phyloP scores from a whole-genome alignment of 1,140 invertebrate genomes.

The Hyposmocoma kahamanoa region DNA sequence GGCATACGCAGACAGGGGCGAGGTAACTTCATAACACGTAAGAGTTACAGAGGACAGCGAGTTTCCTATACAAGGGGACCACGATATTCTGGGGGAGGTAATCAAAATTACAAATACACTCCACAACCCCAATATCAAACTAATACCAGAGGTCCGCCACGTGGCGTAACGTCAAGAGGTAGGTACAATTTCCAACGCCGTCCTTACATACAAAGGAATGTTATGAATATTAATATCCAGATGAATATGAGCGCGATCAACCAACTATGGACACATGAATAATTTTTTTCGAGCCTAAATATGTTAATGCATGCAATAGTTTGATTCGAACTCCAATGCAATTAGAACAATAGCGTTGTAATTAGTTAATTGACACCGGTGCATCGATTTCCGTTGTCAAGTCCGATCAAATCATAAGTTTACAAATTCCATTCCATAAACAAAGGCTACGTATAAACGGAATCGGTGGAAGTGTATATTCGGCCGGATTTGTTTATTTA shows the following conservation, averaged over 20 bases:
- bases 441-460: neutral
- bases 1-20: neutral
- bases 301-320: neutral
- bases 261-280: neutral
- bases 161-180: neutral
- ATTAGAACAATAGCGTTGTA: neutral
- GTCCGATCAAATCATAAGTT: neutral
- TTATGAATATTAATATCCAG: neutral
- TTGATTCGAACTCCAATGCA: neutral
- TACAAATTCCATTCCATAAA: neutral
- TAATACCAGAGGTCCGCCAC: neutral
- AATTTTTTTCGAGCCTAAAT: slow-evolving; percentile 4
- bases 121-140: neutral
- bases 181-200: neutral
- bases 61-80: neutral
- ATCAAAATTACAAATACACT: neutral
- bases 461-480: neutral
- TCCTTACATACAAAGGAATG: neutral
- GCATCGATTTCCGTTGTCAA: neutral
- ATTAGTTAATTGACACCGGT: neutral
- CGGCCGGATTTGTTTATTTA: neutral
- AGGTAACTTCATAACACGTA: too few relatives aligned
- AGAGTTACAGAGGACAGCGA: neutral
- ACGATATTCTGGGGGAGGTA: neutral
- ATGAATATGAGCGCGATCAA: neutral